phyloP scores from a whole-genome alignment of 2,113 vertebrate species.

The Laterallus jamaicensis region DNA sequence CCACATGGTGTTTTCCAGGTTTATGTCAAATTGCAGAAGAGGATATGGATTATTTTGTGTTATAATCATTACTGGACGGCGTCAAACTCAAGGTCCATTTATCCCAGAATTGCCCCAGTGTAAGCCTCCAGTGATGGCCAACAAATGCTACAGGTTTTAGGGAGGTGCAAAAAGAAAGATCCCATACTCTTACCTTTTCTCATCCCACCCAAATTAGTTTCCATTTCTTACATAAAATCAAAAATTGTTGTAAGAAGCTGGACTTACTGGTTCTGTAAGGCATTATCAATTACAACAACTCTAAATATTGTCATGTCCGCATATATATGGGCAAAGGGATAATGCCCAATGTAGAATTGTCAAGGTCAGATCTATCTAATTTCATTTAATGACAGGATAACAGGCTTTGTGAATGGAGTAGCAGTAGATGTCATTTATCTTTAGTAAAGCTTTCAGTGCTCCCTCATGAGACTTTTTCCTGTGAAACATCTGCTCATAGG shows the following conservation, averaged over 20 bases:
- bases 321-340: neutral
- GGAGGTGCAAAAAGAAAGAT: neutral
- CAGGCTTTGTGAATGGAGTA: constrained; percentile 67
- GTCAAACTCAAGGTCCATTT: neutral
- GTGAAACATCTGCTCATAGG: constrained; percentile 66
- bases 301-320: constrained; percentile 14
- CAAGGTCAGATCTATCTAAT: constrained; percentile 64
- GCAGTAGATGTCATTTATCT: constrained; percentile 62
- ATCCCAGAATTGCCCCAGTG: neutral
- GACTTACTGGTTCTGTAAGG: neutral
- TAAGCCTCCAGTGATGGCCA: neutral
- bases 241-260: neutral
- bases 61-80: neutral
- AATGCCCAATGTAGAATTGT: constrained; percentile 19
- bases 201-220: neutral
- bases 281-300: constrained; percentile 16
- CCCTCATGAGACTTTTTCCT: constrained; percentile 66
- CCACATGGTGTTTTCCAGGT: neutral
- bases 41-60: neutral
- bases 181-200: neutral
- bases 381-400: constrained; percentile 57
- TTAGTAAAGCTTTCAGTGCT: constrained; percentile 62
- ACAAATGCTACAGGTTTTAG: neutral
- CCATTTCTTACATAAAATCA: neutral
- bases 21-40: neutral